Conservation (phyloP, 1,140 invertebrate genomes). For the Delia radicum region DNA sequence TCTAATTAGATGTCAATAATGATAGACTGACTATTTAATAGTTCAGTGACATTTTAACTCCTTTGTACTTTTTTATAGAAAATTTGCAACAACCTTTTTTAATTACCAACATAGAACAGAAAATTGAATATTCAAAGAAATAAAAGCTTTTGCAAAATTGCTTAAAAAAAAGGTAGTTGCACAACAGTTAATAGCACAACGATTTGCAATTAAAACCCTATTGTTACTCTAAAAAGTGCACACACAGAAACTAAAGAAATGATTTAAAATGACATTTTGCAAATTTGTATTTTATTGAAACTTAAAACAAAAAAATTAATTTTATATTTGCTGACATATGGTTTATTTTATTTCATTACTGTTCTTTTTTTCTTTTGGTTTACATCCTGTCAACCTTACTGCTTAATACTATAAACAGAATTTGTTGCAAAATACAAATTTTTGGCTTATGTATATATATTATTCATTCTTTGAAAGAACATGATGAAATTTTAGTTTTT, state of each 20-base stretch:
- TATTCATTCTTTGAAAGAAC: too few species aligned
- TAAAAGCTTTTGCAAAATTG: too few species aligned
- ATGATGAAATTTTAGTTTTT: too few species aligned
- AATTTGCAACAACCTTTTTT: not conserved
- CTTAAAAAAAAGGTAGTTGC: too few species aligned
- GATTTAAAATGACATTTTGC: not conserved
- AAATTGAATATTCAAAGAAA: too few species aligned
- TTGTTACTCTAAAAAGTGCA: not conserved
- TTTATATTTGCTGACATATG: not conserved
- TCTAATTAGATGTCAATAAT: not conserved
- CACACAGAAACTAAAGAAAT: not conserved
- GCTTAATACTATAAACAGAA: not conserved
- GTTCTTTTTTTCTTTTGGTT: not conserved
- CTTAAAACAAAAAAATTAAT: not conserved
- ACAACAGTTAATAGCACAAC: not conserved
- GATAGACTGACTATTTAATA: not conserved
- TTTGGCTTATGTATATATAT: not conserved
- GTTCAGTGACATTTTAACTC: not conserved
- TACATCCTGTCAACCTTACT: not conserved
- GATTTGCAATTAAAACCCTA: not conserved
- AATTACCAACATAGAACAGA: too few species aligned
- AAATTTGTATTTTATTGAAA: not conserved
- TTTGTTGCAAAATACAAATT: not conserved
- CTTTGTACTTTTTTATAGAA: too few species aligned
- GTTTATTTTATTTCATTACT: not conserved